Base-by-base conservation (phyloP, 2,888 invertebrate genomes). In the Eupithecia tripunctaria region DNA sequence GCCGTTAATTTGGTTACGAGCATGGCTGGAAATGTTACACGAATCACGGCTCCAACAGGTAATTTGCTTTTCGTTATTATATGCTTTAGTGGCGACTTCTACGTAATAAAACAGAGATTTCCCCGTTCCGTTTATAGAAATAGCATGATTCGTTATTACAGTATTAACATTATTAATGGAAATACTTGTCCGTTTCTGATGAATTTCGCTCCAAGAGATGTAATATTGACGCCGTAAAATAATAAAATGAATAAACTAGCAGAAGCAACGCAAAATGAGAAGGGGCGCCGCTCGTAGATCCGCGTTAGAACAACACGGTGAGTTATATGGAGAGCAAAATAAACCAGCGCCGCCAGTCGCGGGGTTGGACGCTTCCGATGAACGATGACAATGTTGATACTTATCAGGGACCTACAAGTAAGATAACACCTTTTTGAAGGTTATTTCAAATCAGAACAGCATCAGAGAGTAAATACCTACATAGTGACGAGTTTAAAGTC, bases 311-410 rank as follows among this genome's bases (percentile, higher is more conserved):
- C 47, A 74, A 73, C 69, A 63, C 62, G 32, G 27, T 14, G 71
- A 72, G 72, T 74, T 70, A 74, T 72, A 68, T 71, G 71, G 66
- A 69, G 75, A 74, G 32, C 62, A 62, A 67, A 71, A 73, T 68
- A 71, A 74, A 67, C 25, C 56, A 59, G 47, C 67, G 62, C 64
- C 2, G 29, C 32, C 59, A 14, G 6, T 47, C n/a, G 14, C 25
- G 56, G 56, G 25, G 56, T 21, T 63, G 62, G 62, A 41, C 74
- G 69, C 62, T 70, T 70, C 41, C 41, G 15, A 41, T 43, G 18
- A n/a, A 43, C 43, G 43, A 7, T 7, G n/a, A 51, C 4, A 8
- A 10, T 21, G n/a, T 21, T 10, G n/a, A 21, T 21, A 51, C n/a
- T n/a, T 47, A 18, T 7, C 47, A 47, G 47, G 18, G n/a, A 47